Conservation (phyloP, 2,888 invertebrate genomes). For the Stictocephala bisonia region DNA sequence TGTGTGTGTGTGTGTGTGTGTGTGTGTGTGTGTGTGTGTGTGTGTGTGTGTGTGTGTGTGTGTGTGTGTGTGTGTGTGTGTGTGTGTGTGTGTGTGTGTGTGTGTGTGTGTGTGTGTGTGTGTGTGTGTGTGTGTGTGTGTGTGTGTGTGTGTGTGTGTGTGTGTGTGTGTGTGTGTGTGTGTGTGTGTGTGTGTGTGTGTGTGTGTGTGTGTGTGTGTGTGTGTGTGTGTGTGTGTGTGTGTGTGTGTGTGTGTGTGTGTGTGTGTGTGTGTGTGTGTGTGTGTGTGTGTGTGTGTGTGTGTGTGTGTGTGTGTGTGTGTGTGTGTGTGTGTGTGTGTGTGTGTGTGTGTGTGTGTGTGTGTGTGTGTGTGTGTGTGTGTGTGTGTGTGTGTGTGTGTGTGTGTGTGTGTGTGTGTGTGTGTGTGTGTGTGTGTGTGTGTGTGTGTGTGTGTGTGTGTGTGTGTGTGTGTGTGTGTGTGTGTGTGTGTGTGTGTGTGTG, state of each 20-base stretch:
- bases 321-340: constrained; percentile 33
- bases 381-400: constrained; percentile 33
- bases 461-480: constrained; percentile 30
- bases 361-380: constrained; percentile 33
- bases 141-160: constrained; percentile 33
- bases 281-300: constrained; percentile 31
- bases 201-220: constrained; percentile 33
- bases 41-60: constrained; percentile 26
- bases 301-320: constrained; percentile 33
- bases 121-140: constrained; percentile 33
- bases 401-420: constrained; percentile 33
- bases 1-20: constrained; percentile 36
- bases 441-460: constrained; percentile 33
- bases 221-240: constrained; percentile 33
- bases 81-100: constrained; percentile 33
- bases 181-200: constrained; percentile 33
- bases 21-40: constrained; percentile 34
- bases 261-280: constrained; percentile 32
- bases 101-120: constrained; percentile 31
- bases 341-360: constrained; percentile 33
- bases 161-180: constrained; percentile 33
- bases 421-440: constrained; percentile 33
- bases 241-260: constrained; percentile 33
- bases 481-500: constrained; percentile 35
- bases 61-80: constrained; percentile 35